These are phyloP conservation scores for Rhopalosiphum nymphaeae DNA, from an alignment of 2,888 invertebrate species.

Conservation along the genomic window DNA sequence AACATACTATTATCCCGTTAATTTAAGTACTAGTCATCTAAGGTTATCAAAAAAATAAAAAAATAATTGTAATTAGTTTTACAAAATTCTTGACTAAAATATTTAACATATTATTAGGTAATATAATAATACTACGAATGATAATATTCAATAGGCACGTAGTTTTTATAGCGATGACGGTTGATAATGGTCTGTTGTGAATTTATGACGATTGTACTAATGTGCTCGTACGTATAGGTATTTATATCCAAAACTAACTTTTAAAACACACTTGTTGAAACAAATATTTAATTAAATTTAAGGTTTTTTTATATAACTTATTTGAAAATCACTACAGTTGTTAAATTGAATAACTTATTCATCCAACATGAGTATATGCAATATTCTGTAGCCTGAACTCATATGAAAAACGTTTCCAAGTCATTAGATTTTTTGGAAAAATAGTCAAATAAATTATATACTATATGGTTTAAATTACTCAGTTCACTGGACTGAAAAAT, in stretches of 20 bases:
- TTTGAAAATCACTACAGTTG: background rate
- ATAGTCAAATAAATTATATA: background rate
- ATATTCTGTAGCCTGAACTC: background rate
- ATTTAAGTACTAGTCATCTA: background rate
- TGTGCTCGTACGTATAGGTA: background rate
- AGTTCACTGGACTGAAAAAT: background rate
- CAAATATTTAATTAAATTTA: background rate
- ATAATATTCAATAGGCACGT: background rate
- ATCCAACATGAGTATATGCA: background rate
- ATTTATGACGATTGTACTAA: background rate
- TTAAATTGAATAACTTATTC: background rate
- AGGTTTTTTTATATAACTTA: background rate
- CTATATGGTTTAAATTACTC: background rate
- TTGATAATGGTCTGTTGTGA: background rate
- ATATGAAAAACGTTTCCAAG: conserved; percentile 19
- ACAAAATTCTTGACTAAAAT: background rate
- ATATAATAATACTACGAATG: background rate
- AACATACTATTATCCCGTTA: background rate
- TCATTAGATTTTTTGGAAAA: background rate
- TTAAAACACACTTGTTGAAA: background rate
- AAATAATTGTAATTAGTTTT: background rate
- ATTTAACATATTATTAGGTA: background rate
- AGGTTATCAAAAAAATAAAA: no score
- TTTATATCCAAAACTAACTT: background rate
- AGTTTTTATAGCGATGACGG: background rate